Evolutionary conservation across 2,797 vertebrate species (phyloP).

Genomic region (Bryconaethiops microstoma): DNA sequence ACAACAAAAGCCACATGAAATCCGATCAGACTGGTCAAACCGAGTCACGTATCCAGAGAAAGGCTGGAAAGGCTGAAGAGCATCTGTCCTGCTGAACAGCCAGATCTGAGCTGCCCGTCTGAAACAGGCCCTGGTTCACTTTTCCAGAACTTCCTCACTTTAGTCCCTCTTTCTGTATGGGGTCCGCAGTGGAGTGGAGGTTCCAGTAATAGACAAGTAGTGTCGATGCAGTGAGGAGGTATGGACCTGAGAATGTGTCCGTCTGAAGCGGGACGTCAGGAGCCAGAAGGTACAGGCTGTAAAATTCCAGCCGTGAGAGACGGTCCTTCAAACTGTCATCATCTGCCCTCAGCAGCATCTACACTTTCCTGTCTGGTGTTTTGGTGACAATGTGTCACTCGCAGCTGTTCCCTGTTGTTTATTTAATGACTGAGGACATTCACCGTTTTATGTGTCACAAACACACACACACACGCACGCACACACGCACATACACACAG

Average conservation of each 20-base stretch:
- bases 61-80: no score
- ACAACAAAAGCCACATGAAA: no score
- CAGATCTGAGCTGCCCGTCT: no score
- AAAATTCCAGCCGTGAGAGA: neutral
- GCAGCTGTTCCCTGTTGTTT: slow-evolving; percentile 29
- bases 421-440: neutral
- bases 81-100: no score
- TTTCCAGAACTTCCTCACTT: no score
- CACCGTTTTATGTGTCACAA: neutral
- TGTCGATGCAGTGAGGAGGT: no score
- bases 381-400: slow-evolving; percentile 22
- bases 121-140: no score
- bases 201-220: no score
- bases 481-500: slow-evolving; percentile 18
- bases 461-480: neutral
- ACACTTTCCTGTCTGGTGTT: neutral
- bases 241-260: neutral
- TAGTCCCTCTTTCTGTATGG: neutral
- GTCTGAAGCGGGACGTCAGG: neutral
- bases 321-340: neutral
- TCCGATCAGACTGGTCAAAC: no score
- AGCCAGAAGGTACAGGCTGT: neutral
- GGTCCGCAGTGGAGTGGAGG: neutral
- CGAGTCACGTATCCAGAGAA: no score
- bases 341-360: neutral